phyloP scores from a whole-genome alignment of 30 jellyfish, hydroid and myxozoan genomes.

The Pelagia noctiluca region DNA sequence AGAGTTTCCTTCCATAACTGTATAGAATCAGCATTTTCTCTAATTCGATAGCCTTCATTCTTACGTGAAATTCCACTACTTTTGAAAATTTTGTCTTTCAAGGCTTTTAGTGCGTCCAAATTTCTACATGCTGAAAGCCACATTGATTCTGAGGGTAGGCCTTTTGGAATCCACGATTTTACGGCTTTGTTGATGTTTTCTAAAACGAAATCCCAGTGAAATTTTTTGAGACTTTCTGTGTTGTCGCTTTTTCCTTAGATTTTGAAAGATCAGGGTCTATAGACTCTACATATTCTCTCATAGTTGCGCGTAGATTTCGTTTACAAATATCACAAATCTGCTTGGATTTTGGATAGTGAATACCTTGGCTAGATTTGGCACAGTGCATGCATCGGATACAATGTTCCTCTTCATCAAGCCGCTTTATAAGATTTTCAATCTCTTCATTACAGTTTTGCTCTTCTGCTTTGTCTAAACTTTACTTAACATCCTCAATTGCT shows the following conservation, averaged over 20 bases:
- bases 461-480: not conserved
- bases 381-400: slow-evolving; percentile 17
- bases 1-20: too few species aligned
- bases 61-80: too few species aligned
- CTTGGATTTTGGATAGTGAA: not conserved
- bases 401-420: not conserved
- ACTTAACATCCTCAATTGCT: not conserved
- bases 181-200: too few species aligned
- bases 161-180: too few species aligned
- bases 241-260: too few species aligned
- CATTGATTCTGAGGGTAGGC: too few species aligned
- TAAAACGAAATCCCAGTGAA: too few species aligned
- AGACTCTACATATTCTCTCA: not conserved
- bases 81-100: too few species aligned
- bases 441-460: not conserved
- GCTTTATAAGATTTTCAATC: not conserved
- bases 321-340: slow-evolving; percentile 1
- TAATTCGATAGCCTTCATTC: too few species aligned
- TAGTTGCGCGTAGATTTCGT: slow-evolving; percentile 6
- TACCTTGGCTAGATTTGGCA: not conserved
- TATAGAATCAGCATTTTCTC: slow-evolving; percentile 2
- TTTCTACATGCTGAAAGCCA: slow-evolving; percentile 2
- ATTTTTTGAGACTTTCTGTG: too few species aligned
- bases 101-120: not conserved
- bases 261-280: not conserved